A percentile compares a stretch with the other conserved stretches of the same genome.
Conservation (phyloP, 2,888 invertebrate species). For the Glaucopsyche alexis region DNA sequence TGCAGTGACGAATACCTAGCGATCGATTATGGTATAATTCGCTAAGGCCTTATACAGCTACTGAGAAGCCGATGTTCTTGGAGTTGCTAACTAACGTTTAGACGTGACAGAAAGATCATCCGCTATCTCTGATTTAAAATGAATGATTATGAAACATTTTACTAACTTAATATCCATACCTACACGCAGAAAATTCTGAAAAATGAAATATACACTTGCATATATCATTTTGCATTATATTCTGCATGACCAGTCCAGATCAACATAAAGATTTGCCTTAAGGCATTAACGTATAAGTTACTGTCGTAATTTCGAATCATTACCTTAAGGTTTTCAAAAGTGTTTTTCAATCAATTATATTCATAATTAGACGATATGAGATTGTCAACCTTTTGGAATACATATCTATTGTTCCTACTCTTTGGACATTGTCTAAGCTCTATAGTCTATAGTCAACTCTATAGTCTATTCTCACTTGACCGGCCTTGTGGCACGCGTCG, state of each 20-base stretch:
- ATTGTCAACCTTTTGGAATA: background rate
- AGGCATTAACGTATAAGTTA: slow-evolving; percentile 5
- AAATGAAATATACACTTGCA: background rate
- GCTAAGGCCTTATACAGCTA: slow-evolving; percentile 32
- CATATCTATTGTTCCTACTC: background rate
- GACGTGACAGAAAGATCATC: background rate
- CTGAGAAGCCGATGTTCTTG: slow-evolving; percentile 12
- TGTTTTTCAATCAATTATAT: background rate
- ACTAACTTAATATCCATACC: background rate
- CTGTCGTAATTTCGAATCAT: background rate
- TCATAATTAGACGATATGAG: too few relatives aligned
- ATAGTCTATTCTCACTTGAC: slow-evolving; percentile 51
- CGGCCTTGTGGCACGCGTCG: slow-evolving; percentile 78
- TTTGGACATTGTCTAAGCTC: background rate
- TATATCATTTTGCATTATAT: too few relatives aligned
- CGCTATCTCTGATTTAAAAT: background rate
- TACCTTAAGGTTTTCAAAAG: background rate
- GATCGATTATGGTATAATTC: slow-evolving; percentile 32
- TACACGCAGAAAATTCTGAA: background rate
- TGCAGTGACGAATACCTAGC: slow-evolving; percentile 59
- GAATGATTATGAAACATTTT: too few relatives aligned
- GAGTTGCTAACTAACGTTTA: background rate
- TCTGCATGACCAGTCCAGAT: background rate
- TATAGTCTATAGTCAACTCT: too few relatives aligned
- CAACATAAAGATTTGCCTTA: background rate